Percentiles rank a stretch among this genome's conserved stretches.
These are phyloP conservation scores for Nysson spinosus DNA, from an alignment of 2,888 invertebrate species.

Conservation along the genomic window DNA sequence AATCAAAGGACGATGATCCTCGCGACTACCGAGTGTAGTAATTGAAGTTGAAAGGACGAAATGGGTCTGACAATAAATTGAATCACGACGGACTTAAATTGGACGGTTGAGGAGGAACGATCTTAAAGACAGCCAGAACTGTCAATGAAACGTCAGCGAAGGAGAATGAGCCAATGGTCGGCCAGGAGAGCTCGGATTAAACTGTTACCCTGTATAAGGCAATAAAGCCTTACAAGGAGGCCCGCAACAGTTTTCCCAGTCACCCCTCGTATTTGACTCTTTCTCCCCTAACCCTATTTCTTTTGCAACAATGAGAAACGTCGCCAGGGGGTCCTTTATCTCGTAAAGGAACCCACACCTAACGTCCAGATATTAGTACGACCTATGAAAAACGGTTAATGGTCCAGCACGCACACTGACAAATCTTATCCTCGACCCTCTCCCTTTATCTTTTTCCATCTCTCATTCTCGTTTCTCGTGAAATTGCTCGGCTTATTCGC, in stretches of 20 bases:
- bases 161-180: not conserved
- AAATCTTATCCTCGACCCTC: too few relatives aligned
- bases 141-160: not conserved
- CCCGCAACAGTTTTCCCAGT: not conserved
- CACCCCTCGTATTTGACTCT: constrained; percentile 5
- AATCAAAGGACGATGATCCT: not conserved
- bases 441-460: too few relatives aligned
- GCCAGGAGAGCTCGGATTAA: constrained; percentile 11
- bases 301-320: not conserved
- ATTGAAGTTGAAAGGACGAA: constrained; percentile 9
- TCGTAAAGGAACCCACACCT: not conserved
- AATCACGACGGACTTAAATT: too few relatives aligned
- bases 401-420: not conserved
- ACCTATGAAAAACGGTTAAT: constrained; percentile 1
- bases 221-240: constrained; percentile 7
- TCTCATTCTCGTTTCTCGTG: too few relatives aligned
- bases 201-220: constrained; percentile 6
- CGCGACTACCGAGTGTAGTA: not conserved
- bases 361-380: not conserved
- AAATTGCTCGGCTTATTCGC: too few relatives aligned
- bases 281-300: not conserved
- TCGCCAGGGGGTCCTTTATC: constrained; percentile 18
- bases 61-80: constrained; percentile 8
- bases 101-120: constrained; percentile 2
- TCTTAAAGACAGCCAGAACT: not conserved